A percentile compares a stretch with the other conserved stretches of the same genome.
Conservation (phyloP, 2,113 vertebrate genomes). For the Edolisoma coerulescens region DNA sequence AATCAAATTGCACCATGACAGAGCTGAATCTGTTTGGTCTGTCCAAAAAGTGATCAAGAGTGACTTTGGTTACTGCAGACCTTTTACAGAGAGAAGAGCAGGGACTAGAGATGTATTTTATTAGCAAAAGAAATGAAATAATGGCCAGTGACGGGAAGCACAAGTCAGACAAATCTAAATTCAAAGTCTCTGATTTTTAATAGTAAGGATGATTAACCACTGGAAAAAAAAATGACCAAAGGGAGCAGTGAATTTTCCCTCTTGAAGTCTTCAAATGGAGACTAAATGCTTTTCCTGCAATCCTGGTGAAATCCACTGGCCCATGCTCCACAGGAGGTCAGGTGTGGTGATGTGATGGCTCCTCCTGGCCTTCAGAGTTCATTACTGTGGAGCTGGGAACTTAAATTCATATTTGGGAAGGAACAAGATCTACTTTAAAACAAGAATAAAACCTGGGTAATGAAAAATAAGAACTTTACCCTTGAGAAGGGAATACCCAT, state of each 20-base stretch:
- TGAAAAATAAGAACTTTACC: background rate
- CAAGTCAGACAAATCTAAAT: background rate
- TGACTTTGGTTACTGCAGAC: background rate
- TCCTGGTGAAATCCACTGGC: background rate
- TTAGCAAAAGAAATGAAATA: background rate
- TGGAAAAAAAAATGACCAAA: background rate
- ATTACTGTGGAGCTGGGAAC: background rate
- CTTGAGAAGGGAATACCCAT: background rate
- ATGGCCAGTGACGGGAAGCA: background rate
- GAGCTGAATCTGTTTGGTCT: background rate
- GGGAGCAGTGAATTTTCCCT: background rate
- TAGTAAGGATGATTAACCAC: constrained; percentile 24
- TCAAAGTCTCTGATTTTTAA: background rate
- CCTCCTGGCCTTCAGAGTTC: background rate
- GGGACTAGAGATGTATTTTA: background rate
- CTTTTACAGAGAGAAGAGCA: background rate
- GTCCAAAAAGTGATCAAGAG: background rate
- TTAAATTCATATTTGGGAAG: background rate
- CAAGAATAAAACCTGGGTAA: background rate
- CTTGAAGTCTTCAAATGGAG: background rate
- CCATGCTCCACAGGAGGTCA: background rate
- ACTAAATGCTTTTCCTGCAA: background rate
- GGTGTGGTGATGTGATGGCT: background rate
- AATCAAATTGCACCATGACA: background rate
- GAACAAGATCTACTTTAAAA: background rate